Evolutionary conservation across 2,113 vertebrate genomes (phyloP).

Genomic region (Heterotilapia buettikoferi): DNA sequence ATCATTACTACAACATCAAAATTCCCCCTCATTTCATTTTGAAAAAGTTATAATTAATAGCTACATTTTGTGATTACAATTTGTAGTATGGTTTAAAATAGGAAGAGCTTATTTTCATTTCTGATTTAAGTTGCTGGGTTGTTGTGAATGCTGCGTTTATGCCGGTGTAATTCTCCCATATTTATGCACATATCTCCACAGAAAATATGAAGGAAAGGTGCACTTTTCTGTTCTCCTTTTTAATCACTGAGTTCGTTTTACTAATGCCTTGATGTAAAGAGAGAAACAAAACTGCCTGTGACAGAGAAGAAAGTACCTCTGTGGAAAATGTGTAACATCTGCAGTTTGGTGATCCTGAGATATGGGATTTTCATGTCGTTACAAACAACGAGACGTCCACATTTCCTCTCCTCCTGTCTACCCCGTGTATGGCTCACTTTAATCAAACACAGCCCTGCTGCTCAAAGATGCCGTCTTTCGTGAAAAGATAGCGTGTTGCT

Average conservation of each 20-base stretch:
- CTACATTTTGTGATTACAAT: background rate
- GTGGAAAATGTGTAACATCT: constrained; percentile 50
- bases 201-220: background rate
- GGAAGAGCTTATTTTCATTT: background rate
- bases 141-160: background rate
- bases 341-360: constrained; percentile 33
- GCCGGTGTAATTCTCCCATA: background rate
- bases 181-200: background rate
- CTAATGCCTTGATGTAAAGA: background rate
- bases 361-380: constrained; percentile 27
- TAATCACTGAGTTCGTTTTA: background rate
- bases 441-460: constrained; percentile 9
- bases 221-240: background rate
- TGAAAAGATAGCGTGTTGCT: constrained; percentile 6
- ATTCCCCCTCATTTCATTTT: background rate
- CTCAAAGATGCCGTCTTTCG: background rate
- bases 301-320: background rate
- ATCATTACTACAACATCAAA: background rate
- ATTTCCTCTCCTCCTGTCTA: constrained; percentile 22
- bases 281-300: background rate
- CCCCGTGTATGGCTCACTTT: constrained; percentile 5
- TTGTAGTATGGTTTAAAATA: background rate
- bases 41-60: background rate
- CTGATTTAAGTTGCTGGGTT: background rate
- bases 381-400: constrained; percentile 15